A percentile compares a stretch with the other conserved stretches of the same genome.
phyloP scores from a whole-genome alignment of 2,113 vertebrate genomes.

The Ceratotherium simum region DNA sequence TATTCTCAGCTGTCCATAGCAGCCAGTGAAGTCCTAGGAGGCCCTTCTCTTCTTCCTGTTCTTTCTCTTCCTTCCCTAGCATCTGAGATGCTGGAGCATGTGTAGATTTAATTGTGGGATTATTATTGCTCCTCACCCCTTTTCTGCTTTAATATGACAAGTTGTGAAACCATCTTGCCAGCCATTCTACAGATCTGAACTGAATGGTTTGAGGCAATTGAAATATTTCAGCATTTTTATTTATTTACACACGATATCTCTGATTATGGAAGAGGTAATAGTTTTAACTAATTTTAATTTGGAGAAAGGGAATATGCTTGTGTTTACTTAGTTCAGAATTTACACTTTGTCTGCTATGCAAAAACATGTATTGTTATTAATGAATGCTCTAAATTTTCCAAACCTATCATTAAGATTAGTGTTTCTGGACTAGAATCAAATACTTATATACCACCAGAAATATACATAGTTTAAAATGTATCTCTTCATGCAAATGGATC shows the following conservation, averaged over 20 bases:
- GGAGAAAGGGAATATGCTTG: not conserved
- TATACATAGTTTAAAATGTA: slow-evolving; percentile 4
- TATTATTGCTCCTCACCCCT: not conserved
- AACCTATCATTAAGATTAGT: not conserved
- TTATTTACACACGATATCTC: not conserved
- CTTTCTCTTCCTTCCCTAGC: not conserved
- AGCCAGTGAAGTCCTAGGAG: not conserved
- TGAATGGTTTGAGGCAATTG: not conserved
- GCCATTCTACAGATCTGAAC: not conserved
- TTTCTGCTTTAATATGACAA: not conserved
- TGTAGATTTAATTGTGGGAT: not conserved
- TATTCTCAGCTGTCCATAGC: not conserved
- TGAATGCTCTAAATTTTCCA: not conserved
- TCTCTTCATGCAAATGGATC: not conserved
- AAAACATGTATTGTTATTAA: not conserved
- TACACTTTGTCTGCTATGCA: not conserved
- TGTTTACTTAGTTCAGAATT: not conserved
- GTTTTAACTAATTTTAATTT: slow-evolving; percentile 36
- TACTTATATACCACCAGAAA: not conserved
- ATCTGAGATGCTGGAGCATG: not conserved
- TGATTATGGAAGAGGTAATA: not conserved
- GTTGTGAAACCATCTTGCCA: not conserved
- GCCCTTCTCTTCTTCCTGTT: not conserved
- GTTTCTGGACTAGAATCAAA: slow-evolving; percentile 33
- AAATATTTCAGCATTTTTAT: not conserved